Base-by-base conservation (phyloP, 2,888 invertebrate genomes). In the Blera fallax region DNA sequence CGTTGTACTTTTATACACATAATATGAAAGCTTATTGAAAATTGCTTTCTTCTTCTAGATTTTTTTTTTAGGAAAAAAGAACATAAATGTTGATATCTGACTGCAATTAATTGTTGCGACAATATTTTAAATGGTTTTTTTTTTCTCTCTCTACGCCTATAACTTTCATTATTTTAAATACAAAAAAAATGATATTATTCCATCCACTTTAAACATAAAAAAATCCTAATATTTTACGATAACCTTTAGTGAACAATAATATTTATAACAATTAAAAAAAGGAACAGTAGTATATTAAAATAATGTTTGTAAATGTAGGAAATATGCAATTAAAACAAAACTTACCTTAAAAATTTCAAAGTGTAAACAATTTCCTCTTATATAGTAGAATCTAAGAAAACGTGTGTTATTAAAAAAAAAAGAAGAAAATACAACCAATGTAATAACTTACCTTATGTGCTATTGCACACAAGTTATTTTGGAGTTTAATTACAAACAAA, bases 211-310 rank as follows among this genome's bases (percentile, higher is more conserved):
- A 76, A 74, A 85, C 14, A 73, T 54, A 67, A 72, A 58, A 24
- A 80, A 78, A 87, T 87, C 87, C 87, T 87, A 87, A 87, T 82
- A 87, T 87, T 87, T 87, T 87, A 87, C 81, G 87, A 87, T 78
- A 87, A 87, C 81, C 81, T 87, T 87, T 87, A 87, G 87, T 82
- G 81, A 87, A 87, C 87, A 87, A 87, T 82, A 87, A 87, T 87
- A 82, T 78, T 74, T 70, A 80, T 50, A 74, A 60, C 10, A 58
- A 70, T 48, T 54, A 45, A 73, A 72, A 32, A 32, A 14, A 40
- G 62, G 4, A 34, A 56, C 11, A 54, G 58, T 79, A 83, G 76
- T 73, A 65, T 72, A 62, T 54, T 43, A 60, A 52, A 10, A 24
- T 73, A 83, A 54, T 72, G 79, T 80, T 85, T 77, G 45, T 72